Conservation (phyloP, 2,888 invertebrate genomes). For the Crossocerus cetratus region DNA sequence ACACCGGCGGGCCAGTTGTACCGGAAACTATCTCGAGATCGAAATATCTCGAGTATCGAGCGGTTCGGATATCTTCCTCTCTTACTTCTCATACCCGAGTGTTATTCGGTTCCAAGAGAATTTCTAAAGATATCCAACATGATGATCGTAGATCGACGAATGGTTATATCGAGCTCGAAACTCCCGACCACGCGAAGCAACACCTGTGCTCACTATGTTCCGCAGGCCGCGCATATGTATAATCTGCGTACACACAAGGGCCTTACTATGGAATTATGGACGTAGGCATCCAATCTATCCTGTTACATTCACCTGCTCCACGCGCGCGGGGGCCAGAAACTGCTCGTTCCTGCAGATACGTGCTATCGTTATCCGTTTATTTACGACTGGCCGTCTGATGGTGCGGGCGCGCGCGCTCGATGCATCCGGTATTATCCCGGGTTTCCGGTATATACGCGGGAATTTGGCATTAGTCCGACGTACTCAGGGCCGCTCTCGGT, state of each 20-base stretch:
- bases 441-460: constrained; percentile 30
- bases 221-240: too few species aligned
- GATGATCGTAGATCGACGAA: too few species aligned
- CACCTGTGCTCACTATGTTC: too few species aligned
- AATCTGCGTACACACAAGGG: constrained; percentile 1
- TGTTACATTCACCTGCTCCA: constrained; percentile 39
- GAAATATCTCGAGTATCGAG: too few species aligned
- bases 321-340: constrained; percentile 50
- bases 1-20: too few species aligned
- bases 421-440: constrained; percentile 57
- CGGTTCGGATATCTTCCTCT: too few species aligned
- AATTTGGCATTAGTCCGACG: constrained; percentile 52
- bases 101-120: too few species aligned
- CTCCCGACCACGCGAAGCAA: too few species aligned
- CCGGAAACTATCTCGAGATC: too few species aligned
- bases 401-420: constrained; percentile 55
- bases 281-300: constrained; percentile 55
- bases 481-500: constrained; percentile 31
- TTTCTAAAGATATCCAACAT: too few species aligned
- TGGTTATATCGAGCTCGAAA: too few species aligned
- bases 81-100: too few species aligned
- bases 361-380: constrained; percentile 70
- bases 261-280: constrained; percentile 56
- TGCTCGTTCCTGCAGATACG: constrained; percentile 58
- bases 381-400: constrained; percentile 62